Evolutionary conservation across 2,888 invertebrate species (phyloP).

Genomic region (Troides aeacus): DNA sequence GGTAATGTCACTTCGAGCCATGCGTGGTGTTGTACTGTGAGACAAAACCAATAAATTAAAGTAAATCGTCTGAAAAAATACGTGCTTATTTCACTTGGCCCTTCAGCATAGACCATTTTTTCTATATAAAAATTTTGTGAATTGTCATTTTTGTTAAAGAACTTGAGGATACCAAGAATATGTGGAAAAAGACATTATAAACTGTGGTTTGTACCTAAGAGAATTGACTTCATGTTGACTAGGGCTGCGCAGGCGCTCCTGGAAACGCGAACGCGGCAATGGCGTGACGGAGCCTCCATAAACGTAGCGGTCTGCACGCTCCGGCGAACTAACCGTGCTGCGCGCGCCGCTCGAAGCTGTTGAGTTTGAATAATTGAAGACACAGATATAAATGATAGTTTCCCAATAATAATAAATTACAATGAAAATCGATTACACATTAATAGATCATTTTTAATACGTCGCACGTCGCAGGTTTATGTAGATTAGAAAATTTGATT

Average conservation of each 20-base stretch:
- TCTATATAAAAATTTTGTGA: too few relatives aligned
- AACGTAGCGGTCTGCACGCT: constrained; percentile 68
- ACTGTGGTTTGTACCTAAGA: constrained; percentile 48
- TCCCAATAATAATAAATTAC: too few relatives aligned
- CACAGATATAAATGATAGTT: neutral
- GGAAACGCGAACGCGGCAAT: constrained; percentile 76
- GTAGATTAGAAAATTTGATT: too few relatives aligned
- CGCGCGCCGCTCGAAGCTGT: constrained; percentile 48
- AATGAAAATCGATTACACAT: too few relatives aligned
- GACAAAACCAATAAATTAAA: neutral
- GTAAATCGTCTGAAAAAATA: too few relatives aligned
- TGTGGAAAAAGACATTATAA: neutral
- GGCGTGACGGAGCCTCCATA: constrained; percentile 81
- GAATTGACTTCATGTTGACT: constrained; percentile 67
- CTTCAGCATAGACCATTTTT: too few relatives aligned
- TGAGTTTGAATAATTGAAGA: constrained; percentile 46
- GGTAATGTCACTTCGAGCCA: constrained; percentile 72
- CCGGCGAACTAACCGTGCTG: constrained; percentile 64
- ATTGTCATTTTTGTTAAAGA: too few relatives aligned
- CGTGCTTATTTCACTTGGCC: too few relatives aligned
- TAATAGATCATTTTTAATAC: too few relatives aligned
- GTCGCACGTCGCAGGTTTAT: too few relatives aligned
- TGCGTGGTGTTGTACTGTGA: constrained; percentile 62
- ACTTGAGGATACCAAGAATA: too few relatives aligned
- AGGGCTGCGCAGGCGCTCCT: constrained; percentile 70